Evolutionary conservation across 92 coral and sea anemone genomes (phyloP).

Genomic region (Porites evermanni): DNA sequence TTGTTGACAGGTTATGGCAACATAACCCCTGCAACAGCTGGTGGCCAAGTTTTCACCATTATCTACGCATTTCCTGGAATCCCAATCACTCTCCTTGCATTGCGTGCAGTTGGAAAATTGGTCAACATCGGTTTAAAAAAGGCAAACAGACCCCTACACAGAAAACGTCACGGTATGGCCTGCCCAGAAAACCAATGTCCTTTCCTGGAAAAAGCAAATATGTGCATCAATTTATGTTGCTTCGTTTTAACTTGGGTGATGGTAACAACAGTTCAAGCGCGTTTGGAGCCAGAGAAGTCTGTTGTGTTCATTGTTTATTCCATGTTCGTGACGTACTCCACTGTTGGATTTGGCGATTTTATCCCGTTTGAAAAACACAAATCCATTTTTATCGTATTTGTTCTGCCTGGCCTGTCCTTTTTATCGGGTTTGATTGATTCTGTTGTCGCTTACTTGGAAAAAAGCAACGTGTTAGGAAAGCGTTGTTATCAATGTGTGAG

Average conservation of each 20-base stretch:
- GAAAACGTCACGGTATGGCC: neutral
- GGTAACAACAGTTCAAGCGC: neutral
- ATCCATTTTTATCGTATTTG: constrained; percentile 13
- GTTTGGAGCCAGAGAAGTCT: neutral
- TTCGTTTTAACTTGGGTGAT: constrained; percentile 3
- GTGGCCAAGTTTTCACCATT: constrained; percentile 50
- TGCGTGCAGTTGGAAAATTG: constrained; percentile 45
- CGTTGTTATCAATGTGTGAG: neutral
- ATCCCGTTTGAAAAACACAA: constrained; percentile 33
- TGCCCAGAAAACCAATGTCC: constrained; percentile 17
- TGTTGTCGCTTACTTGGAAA: constrained; percentile 39
- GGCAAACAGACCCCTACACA: constrained; percentile 37
- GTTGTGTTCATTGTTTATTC: constrained; percentile 25
- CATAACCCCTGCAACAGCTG: constrained; percentile 45
- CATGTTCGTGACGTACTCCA: constrained; percentile 50
- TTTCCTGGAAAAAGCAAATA: constrained; percentile 34
- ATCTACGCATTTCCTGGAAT: constrained; percentile 49
- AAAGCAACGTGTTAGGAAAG: neutral
- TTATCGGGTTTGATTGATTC: constrained; percentile 53
- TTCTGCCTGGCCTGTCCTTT: constrained; percentile 48
- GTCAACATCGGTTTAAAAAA: constrained; percentile 12
- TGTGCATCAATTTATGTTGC: neutral
- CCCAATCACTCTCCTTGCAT: constrained; percentile 33
- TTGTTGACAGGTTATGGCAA: constrained; percentile 50
- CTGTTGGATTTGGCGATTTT: constrained; percentile 60